Conservation (phyloP, 2,797 vertebrate species). For the Anisognathus igniventris region DNA sequence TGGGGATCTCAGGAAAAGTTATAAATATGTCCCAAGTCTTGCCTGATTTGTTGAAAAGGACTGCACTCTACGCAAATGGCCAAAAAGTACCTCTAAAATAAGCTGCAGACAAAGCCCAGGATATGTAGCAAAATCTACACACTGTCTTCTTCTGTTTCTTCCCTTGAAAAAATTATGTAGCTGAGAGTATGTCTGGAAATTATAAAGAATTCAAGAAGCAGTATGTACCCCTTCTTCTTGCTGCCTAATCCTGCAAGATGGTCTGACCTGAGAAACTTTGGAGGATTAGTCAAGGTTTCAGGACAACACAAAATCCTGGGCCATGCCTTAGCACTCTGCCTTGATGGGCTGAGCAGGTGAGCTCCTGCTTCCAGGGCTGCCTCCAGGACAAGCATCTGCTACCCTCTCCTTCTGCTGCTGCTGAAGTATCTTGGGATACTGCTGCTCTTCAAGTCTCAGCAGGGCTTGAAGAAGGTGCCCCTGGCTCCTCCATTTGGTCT, state of each 20-base stretch:
- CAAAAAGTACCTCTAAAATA: not conserved
- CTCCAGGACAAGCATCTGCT: not conserved
- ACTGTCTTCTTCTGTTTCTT: not conserved
- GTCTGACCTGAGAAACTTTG: not conserved
- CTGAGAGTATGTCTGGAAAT: not conserved
- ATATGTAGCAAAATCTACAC: not conserved
- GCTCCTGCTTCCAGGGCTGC: not conserved
- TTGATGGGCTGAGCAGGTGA: rapidly evolving
- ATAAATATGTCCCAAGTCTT: not conserved
- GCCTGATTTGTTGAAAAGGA: not conserved
- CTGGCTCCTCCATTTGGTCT: not conserved
- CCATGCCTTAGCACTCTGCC: not conserved
- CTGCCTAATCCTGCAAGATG: not conserved
- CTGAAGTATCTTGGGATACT: not conserved
- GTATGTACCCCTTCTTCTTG: not conserved
- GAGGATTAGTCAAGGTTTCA: not conserved
- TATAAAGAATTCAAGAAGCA: not conserved
- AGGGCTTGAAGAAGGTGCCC: not conserved
- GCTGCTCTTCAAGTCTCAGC: not conserved
- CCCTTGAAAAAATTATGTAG: not conserved
- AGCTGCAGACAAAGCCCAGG: not conserved
- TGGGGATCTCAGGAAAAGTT: not conserved
- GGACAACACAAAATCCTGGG: not conserved
- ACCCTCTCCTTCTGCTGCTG: not conserved
- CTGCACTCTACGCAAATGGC: not conserved